Conservation (phyloP, 2,113 vertebrate genomes). For the Caloenas nicobarica region DNA sequence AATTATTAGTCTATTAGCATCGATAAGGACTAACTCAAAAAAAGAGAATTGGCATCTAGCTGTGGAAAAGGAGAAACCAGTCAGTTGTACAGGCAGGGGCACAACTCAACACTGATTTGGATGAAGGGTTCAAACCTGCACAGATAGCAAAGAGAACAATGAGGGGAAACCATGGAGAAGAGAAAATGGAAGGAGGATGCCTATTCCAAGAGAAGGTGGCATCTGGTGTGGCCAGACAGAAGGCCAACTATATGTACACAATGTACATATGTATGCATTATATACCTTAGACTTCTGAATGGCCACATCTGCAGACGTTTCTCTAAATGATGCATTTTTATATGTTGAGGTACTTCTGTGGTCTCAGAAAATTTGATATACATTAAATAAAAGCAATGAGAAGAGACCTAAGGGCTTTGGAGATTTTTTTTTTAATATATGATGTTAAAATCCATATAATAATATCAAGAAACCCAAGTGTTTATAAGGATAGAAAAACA, state of each 20-base stretch:
- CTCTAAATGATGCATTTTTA: neutral
- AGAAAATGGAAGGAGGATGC: neutral
- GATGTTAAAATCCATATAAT: neutral
- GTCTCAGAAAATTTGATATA: neutral
- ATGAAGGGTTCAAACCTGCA: neutral
- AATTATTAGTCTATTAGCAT: neutral
- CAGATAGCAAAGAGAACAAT: neutral
- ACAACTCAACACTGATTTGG: neutral
- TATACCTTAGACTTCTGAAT: neutral
- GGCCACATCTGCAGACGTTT: neutral
- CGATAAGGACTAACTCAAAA: neutral
- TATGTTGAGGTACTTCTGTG: neutral
- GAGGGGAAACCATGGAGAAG: neutral
- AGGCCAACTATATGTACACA: neutral
- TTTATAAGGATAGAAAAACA: neutral
- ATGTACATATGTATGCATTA: no score
- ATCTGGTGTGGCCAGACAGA: neutral
- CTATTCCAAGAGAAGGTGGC: neutral
- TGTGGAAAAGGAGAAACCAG: neutral
- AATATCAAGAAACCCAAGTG: neutral
- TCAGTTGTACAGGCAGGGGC: neutral
- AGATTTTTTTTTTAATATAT: neutral
- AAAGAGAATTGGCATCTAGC: neutral
- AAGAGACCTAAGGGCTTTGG: neutral
- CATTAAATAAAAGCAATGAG: neutral